phyloP scores from a whole-genome alignment of 2,888 invertebrate species.

The Peribatodes rhomboidaria region DNA sequence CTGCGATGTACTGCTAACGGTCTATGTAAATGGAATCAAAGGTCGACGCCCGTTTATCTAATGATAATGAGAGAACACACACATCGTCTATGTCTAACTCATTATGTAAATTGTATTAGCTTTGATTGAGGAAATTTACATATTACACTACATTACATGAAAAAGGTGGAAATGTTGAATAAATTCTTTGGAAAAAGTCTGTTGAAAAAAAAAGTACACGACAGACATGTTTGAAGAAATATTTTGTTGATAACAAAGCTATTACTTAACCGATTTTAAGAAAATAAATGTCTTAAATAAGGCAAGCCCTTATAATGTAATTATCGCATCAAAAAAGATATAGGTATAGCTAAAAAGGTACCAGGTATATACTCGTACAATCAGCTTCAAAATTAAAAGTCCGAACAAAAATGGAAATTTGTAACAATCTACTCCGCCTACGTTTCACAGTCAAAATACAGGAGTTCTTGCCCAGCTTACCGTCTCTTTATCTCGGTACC shows the following conservation, averaged over 20 bases:
- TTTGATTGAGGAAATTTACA: slow-evolving; percentile 38
- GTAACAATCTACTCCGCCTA: neutral
- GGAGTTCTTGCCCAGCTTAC: slow-evolving; percentile 24
- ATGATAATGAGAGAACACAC: slow-evolving; percentile 46
- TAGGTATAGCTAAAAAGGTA: neutral
- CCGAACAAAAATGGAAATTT: slow-evolving; percentile 1
- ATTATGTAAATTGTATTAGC: slow-evolving; percentile 38
- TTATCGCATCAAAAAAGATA: no score
- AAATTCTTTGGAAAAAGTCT: neutral
- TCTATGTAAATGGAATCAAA: slow-evolving; percentile 42
- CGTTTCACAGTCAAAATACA: slow-evolving; percentile 16
- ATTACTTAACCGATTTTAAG: neutral
- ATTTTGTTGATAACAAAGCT: no score
- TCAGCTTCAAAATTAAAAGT: neutral
- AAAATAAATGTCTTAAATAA: no score
- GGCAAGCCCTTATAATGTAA: no score
- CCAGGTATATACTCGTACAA: neutral
- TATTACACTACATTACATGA: slow-evolving; percentile 25
- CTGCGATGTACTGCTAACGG: slow-evolving; percentile 41
- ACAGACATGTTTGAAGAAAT: neutral
- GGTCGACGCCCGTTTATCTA: slow-evolving; percentile 46
- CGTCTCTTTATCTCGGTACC: slow-evolving; percentile 16
- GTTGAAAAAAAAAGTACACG: neutral
- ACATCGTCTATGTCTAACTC: slow-evolving; percentile 40
- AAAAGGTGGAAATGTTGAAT: slow-evolving; percentile 6